Percentiles rank a stretch among this genome's conserved stretches.
Evolutionary conservation across 2,113 vertebrate genomes (phyloP).

Genomic region (Regulus satrapa): DNA sequence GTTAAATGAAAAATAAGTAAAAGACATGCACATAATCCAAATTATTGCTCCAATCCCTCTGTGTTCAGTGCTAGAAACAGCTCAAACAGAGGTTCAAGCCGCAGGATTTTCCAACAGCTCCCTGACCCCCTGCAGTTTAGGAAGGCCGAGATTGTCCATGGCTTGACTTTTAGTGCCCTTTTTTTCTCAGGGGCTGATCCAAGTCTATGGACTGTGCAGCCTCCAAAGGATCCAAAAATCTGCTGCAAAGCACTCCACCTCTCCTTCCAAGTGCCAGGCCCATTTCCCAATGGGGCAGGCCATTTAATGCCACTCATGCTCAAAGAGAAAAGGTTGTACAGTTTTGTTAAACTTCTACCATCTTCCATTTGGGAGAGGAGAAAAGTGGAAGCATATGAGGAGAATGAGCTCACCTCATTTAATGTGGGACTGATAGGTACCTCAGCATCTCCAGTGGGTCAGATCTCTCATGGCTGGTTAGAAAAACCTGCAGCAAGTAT

Average conservation of each 20-base stretch:
- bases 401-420: not conserved
- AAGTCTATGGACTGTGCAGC: not conserved
- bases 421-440: not conserved
- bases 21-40: not conserved
- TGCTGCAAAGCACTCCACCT: not conserved
- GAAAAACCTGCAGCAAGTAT: not conserved
- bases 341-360: not conserved
- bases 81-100: not conserved
- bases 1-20: slow-evolving; percentile 38
- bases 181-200: not conserved
- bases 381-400: not conserved
- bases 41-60: not conserved
- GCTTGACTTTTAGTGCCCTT: not conserved
- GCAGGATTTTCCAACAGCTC: slow-evolving; percentile 8
- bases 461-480: not conserved
- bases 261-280: not conserved
- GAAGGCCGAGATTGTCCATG: not conserved
- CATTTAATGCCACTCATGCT: not conserved
- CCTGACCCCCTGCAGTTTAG: not conserved
- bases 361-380: not conserved
- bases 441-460: not conserved
- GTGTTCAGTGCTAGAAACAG: not conserved
- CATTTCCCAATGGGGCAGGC: not conserved
- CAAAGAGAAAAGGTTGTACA: not conserved
- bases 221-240: not conserved